Evolutionary conservation across 2,888 invertebrate genomes (phyloP), one percentile per base, ranked within the genome.

Genomic region (Caradrina kadenii): DNA sequence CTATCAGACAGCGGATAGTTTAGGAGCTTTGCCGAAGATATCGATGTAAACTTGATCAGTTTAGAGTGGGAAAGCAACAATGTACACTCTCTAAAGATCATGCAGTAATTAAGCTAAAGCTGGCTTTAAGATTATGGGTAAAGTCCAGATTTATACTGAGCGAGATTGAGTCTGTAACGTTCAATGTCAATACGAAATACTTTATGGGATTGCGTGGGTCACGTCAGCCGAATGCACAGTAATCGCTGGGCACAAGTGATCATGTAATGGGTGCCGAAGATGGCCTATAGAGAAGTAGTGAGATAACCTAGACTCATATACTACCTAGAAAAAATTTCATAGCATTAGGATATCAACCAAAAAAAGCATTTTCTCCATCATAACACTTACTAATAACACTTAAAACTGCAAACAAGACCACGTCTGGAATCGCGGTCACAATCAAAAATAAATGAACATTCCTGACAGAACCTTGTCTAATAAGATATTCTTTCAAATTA

Each of bases 401-500:
- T 49, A 42, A 0, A 26, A 7, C 26, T 11, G 3, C 48, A 11
- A 31, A 39, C 55, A 31, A 63, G 49, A 2, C 13, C 11, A 7
- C 19, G 31, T 19, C 48, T 35, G 21, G 22, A 59, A 73, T 52
- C 19, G 22, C 45, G 52, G 49, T 63, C 60, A 61, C 10, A 58
- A 69, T 45, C 6, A 61, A 60, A 64, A 62, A 61, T 55, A 63
- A 45, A 39, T 60, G 52, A 76, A 66, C 59, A 42, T 42, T 53
- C 42, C 15, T 53, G 39, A 39, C 11, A 50, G 7, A 49, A 50
- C 58, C 54, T 35, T 53, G 49, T 62, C 53, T 22, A 17, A 63
- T 26, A 54, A 67, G 74, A 53, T 39, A 60, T 19, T 45, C 67
- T 66, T 54, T 63, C 62, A 67, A 63, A 63, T 68, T 58, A 61